Evolutionary conservation across 2,797 vertebrate genomes (phyloP).

Genomic region (Liparis tanakae): DNA sequence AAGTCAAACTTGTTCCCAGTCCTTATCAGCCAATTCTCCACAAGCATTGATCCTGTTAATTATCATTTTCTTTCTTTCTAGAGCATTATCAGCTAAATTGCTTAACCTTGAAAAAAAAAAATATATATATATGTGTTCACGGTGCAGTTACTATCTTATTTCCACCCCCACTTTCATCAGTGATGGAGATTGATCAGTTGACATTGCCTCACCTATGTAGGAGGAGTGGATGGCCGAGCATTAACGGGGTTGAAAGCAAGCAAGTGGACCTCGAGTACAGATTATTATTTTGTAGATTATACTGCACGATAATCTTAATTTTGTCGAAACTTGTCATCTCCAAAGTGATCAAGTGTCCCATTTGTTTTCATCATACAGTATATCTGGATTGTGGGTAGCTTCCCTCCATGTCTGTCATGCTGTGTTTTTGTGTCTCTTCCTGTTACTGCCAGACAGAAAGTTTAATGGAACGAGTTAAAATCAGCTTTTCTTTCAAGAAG

Average conservation of each 20-base stretch:
- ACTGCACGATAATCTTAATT: neutral
- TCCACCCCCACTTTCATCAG: neutral
- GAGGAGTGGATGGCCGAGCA: neutral
- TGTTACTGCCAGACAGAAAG: conserved; percentile 17
- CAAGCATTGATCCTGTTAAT: neutral
- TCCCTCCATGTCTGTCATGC: conserved; percentile 27
- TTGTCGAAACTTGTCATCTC: neutral
- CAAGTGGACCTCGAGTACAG: neutral
- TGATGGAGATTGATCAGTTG: neutral
- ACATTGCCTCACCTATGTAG: neutral
- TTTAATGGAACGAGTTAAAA: conserved; percentile 47
- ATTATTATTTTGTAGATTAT: neutral
- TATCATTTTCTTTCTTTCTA: neutral
- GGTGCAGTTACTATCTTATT: neutral
- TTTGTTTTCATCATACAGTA: neutral
- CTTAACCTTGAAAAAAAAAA: neutral
- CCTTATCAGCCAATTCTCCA: neutral
- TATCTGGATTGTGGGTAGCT: conserved; percentile 17
- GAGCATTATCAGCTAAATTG: neutral
- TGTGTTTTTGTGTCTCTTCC: conserved; percentile 9
- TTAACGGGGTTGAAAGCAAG: neutral
- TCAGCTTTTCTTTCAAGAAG: neutral
- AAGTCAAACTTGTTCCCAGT: neutral
- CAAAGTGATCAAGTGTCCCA: neutral
- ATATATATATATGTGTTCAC: too few species aligned